Conservation (phyloP, 2,888 invertebrate species). For the Agrotis clavis region DNA sequence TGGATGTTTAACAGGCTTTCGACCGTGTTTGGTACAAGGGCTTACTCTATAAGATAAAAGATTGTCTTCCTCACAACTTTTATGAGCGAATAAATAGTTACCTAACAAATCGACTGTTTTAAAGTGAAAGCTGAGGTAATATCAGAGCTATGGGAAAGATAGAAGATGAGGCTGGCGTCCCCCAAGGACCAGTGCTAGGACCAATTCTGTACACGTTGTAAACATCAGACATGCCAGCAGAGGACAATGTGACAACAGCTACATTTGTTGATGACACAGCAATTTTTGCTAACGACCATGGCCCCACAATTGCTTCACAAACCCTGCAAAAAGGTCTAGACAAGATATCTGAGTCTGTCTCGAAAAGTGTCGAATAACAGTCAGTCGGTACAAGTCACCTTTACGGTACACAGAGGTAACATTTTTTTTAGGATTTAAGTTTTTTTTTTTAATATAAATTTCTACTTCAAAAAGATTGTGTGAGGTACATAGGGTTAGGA, state of each 20-base stretch:
- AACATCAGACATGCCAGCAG: neutral
- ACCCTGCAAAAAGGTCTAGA: neutral
- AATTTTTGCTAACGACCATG: neutral
- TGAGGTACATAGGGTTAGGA: too few relatives aligned
- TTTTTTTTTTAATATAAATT: too few relatives aligned
- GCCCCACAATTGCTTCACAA: neutral
- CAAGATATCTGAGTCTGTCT: neutral
- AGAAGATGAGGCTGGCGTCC: neutral
- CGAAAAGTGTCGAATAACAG: too few relatives aligned
- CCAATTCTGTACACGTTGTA: neutral
- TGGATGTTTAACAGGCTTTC: neutral
- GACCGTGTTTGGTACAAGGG: neutral
- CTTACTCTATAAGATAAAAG: neutral
- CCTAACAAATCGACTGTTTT: neutral
- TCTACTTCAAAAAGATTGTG: too few relatives aligned
- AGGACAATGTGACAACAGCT: neutral
- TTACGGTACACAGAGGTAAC: too few relatives aligned
- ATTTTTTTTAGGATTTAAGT: too few relatives aligned
- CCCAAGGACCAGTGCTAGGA: neutral
- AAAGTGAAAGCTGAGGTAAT: neutral
- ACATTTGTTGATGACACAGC: neutral
- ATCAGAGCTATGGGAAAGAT: neutral
- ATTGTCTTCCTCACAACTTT: neutral
- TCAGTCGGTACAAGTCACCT: too few relatives aligned
- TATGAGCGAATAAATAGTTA: neutral